phyloP scores from a whole-genome alignment of 2,888 invertebrate species.

The Eumacrocentrus americanus region DNA sequence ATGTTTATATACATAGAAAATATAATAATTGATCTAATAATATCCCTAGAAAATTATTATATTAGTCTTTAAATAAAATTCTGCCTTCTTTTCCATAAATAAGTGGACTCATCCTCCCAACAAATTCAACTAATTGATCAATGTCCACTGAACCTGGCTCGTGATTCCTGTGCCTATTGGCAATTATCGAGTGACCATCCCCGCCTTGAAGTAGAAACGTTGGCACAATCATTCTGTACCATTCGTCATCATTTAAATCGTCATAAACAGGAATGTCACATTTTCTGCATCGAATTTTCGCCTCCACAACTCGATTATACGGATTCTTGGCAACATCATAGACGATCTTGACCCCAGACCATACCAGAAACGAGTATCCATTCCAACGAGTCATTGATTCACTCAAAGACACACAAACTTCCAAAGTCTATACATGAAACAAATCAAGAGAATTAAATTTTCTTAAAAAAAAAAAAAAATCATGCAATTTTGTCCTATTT shows the following conservation, averaged over 20 bases:
- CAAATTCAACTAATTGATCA: slow-evolving; percentile 64
- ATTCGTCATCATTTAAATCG: slow-evolving; percentile 64
- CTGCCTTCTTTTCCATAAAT: slow-evolving; percentile 66
- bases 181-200: slow-evolving; percentile 69
- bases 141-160: slow-evolving; percentile 64
- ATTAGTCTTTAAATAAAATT: slow-evolving; percentile 62
- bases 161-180: slow-evolving; percentile 64
- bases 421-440: slow-evolving; percentile 37
- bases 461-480: neutral
- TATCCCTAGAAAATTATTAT: too few species aligned
- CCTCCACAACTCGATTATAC: slow-evolving; percentile 37
- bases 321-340: slow-evolving; percentile 39
- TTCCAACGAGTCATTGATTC: slow-evolving; percentile 12
- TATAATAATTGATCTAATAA: neutral
- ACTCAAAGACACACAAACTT: slow-evolving; percentile 38
- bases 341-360: slow-evolving; percentile 50
- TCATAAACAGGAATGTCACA: slow-evolving; percentile 71
- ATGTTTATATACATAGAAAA: neutral
- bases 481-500: too few species aligned
- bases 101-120: slow-evolving; percentile 64
- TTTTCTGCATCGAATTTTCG: slow-evolving; percentile 64
- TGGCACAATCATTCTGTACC: slow-evolving; percentile 70
- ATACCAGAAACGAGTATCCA: slow-evolving; percentile 38
- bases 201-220: slow-evolving; percentile 66
- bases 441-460: neutral